phyloP scores from a whole-genome alignment of 2,113 vertebrate species.

The Pica pica region DNA sequence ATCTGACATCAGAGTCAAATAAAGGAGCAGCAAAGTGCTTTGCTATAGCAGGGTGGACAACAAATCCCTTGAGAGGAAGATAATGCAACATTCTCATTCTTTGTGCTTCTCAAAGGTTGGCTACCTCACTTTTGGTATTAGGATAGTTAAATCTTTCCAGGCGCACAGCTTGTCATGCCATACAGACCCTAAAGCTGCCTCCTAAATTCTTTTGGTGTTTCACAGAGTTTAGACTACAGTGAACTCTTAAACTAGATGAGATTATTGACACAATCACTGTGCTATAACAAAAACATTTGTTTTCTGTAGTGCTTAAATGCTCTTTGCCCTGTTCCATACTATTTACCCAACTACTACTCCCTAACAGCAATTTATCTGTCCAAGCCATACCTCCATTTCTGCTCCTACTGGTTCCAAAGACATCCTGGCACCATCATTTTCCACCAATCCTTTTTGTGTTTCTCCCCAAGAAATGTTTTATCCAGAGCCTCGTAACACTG shows the following conservation, averaged over 20 bases:
- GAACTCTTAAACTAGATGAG: not conserved
- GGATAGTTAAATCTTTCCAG: not conserved
- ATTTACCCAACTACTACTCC: not conserved
- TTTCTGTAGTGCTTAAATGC: not conserved
- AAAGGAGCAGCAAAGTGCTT: not conserved
- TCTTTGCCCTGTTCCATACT: not conserved
- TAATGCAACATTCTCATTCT: not conserved
- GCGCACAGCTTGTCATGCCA: not conserved
- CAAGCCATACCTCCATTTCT: not conserved
- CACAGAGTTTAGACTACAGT: not conserved
- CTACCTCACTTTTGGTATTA: not conserved
- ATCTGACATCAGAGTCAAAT: not conserved
- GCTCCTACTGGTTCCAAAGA: not conserved
- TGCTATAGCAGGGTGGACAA: not conserved
- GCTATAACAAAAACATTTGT: not conserved
- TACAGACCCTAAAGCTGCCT: not conserved
- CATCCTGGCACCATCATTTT: not conserved
- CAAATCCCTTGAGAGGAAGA: not conserved
- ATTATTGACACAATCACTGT: not conserved
- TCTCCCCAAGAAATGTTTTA: not conserved
- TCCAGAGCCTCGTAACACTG: not conserved
- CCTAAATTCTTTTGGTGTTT: not conserved
- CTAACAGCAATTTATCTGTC: not conserved
- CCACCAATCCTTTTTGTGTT: accelerated
- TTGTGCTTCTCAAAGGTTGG: not conserved